Evolutionary conservation across 2,888 invertebrate genomes (phyloP).

Genomic region (Myathropa florea): DNA sequence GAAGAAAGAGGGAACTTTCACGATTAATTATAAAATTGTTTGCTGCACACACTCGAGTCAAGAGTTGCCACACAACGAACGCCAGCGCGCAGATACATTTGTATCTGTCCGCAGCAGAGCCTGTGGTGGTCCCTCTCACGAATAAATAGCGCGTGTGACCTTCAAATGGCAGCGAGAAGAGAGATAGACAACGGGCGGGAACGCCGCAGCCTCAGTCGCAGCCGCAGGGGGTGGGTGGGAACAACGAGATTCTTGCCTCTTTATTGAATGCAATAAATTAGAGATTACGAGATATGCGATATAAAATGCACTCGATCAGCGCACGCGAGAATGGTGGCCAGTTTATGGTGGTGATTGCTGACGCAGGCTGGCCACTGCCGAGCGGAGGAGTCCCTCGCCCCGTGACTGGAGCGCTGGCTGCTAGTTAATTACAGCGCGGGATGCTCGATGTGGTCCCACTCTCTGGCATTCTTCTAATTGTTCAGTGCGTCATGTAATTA

Average conservation of each 20-base stretch:
- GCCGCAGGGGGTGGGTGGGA: conserved; percentile 23
- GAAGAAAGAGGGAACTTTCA: conserved; percentile 52
- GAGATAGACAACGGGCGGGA: conserved; percentile 3
- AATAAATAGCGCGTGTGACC: conserved; percentile 69
- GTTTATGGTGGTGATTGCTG: conserved; percentile 14
- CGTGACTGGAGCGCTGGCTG: background rate
- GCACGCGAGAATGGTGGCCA: conserved; percentile 65
- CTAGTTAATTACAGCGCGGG: conserved; percentile 46
- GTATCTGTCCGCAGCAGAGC: conserved; percentile 36
- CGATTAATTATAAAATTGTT: conserved; percentile 67
- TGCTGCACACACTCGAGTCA: conserved; percentile 44
- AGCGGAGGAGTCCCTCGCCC: background rate
- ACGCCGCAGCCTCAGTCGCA: conserved; percentile 8
- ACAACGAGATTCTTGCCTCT: conserved; percentile 65
- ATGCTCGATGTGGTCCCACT: conserved; percentile 7
- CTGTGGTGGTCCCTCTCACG: conserved; percentile 50
- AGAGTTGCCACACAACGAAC: background rate
- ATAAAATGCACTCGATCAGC: conserved; percentile 66
- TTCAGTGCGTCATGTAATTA: conserved; percentile 69
- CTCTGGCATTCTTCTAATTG: conserved; percentile 59
- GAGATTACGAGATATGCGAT: conserved; percentile 69
- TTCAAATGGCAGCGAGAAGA: conserved; percentile 62
- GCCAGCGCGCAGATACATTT: conserved; percentile 32
- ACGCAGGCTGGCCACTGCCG: background rate
- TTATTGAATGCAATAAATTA: conserved; percentile 71